These are phyloP conservation scores for Sarcophaga rosellei DNA, from an alignment of 2,888 invertebrate species.

Conservation along the genomic window DNA sequence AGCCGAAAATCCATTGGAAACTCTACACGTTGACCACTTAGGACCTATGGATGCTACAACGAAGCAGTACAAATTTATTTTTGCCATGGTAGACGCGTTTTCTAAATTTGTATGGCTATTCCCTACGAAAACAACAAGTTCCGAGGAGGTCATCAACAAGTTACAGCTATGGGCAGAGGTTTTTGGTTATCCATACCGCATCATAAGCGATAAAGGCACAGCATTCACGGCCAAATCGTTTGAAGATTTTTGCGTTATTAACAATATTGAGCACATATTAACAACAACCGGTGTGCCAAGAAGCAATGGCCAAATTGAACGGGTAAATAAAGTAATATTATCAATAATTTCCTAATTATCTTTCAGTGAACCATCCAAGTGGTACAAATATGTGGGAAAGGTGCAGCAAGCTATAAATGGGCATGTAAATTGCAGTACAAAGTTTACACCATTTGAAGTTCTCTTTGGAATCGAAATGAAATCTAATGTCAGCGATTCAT, in stretches of 20 bases:
- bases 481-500: too few species aligned
- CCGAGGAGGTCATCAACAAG: constrained; percentile 32
- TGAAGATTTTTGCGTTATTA: not conserved
- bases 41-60: constrained; percentile 51
- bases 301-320: constrained; percentile 41
- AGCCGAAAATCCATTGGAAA: constrained; percentile 70
- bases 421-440: too few species aligned
- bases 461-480: too few species aligned
- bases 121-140: constrained; percentile 21
- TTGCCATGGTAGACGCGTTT: constrained; percentile 44
- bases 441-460: too few species aligned
- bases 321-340: not conserved
- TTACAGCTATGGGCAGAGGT: too few species aligned
- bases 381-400: too few species aligned
- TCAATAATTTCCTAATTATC: constrained; percentile 19
- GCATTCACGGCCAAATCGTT: not conserved
- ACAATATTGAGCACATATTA: constrained; percentile 68
- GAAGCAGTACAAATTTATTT: constrained; percentile 69
- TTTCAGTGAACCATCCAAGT: too few species aligned
- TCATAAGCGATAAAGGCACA: not conserved
- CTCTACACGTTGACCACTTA: constrained; percentile 49
- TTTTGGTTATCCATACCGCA: not conserved
- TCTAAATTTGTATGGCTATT: constrained; percentile 40
- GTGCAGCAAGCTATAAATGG: too few species aligned
- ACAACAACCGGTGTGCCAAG: constrained; percentile 54